phyloP scores from a whole-genome alignment of 2,113 vertebrate genomes.

The Takifugu bimaculatus region DNA sequence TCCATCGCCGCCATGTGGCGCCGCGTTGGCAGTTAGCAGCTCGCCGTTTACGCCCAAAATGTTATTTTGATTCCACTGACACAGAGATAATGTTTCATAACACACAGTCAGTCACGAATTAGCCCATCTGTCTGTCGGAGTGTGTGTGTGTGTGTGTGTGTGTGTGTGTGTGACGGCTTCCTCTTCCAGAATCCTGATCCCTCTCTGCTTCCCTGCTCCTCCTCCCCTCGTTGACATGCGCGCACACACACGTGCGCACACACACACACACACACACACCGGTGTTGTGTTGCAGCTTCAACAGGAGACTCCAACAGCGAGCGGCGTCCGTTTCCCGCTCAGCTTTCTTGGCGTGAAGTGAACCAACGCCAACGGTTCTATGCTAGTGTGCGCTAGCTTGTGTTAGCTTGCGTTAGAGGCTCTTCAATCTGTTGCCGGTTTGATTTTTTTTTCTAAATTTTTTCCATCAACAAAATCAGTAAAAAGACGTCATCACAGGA shows the following conservation, averaged over 20 bases:
- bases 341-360: neutral
- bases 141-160: constrained; percentile 55
- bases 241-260: constrained; percentile 29
- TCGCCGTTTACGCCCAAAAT: constrained; percentile 57
- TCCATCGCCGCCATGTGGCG: constrained; percentile 49
- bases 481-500: too few relatives aligned
- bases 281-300: constrained; percentile 32
- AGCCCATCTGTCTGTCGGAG: constrained; percentile 71
- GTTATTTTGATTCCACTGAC: constrained; percentile 72
- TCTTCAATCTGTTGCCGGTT: too few relatives aligned
- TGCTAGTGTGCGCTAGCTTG: too few relatives aligned
- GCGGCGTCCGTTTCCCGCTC: too few relatives aligned
- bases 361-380: too few relatives aligned
- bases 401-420: too few relatives aligned
- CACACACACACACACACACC: constrained; percentile 3
- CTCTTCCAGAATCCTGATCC: constrained; percentile 59
- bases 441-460: too few relatives aligned
- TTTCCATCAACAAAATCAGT: too few relatives aligned
- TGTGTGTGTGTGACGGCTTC: constrained; percentile 57
- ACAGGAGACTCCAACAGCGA: constrained; percentile 13
- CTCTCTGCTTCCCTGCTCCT: constrained; percentile 36
- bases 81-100: constrained; percentile 73
- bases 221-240: constrained; percentile 41
- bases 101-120: constrained; percentile 69
- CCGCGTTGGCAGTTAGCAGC: constrained; percentile 40